These are phyloP conservation scores for Notoglanidium macrostoma DNA, from an alignment of 2,797 vertebrate species.

Conservation along the genomic window DNA sequence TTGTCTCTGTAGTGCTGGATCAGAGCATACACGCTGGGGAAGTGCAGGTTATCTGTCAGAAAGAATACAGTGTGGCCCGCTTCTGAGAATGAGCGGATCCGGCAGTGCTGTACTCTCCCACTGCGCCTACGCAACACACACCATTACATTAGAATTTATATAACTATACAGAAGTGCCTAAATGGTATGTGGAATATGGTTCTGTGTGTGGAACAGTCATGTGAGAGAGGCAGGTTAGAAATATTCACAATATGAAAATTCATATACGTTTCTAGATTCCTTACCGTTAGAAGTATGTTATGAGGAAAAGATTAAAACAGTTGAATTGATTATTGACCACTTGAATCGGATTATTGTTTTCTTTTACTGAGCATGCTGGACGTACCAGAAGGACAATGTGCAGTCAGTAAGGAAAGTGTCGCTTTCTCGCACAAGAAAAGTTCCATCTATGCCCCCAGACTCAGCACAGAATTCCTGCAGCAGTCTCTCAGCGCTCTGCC, in stretches of 20 bases:
- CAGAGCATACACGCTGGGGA: constrained; percentile 84
- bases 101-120: constrained; percentile 92
- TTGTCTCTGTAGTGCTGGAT: constrained; percentile 90
- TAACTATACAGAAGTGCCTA: background rate
- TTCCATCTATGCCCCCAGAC: constrained; percentile 85
- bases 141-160: no score
- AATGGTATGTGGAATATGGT: background rate
- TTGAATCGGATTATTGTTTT: background rate
- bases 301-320: background rate
- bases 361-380: background rate
- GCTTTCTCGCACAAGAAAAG: constrained; percentile 91
- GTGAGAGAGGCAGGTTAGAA: background rate
- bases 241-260: background rate
- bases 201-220: background rate
- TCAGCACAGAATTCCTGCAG: constrained; percentile 89
- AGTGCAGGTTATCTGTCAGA: constrained; percentile 89
- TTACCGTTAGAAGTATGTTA: background rate
- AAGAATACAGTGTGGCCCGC: constrained; percentile 78
- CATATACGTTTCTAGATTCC: background rate
- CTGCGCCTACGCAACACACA: constrained; percentile 76
- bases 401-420: constrained; percentile 81
- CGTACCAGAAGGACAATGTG: constrained; percentile 95
- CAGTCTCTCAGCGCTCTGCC: constrained; percentile 84
- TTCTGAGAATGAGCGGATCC: constrained; percentile 83
- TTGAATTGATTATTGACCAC: background rate